Percentiles rank a stretch among this genome's conserved stretches.
Evolutionary conservation across 2,797 vertebrate species (phyloP).

Genomic region (Neosilurus hyrtlii): DNA sequence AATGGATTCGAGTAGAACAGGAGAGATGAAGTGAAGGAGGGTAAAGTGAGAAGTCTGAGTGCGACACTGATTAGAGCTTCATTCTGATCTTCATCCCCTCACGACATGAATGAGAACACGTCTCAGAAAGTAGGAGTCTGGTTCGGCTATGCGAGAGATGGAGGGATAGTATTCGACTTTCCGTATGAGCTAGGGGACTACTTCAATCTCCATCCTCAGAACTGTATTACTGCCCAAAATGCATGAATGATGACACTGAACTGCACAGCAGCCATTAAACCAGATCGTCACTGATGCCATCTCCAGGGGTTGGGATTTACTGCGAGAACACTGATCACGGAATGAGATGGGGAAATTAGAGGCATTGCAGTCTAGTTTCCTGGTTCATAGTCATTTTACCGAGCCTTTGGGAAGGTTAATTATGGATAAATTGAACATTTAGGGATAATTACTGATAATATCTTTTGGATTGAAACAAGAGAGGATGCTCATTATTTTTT

Average conservation of each 20-base stretch:
- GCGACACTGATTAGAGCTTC: constrained; percentile 16
- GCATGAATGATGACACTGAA: constrained; percentile 37
- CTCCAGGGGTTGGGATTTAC: constrained; percentile 15
- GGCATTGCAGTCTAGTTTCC: background rate
- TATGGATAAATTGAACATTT: background rate
- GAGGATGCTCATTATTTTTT: background rate
- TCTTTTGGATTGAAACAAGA: background rate
- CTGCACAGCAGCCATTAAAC: background rate
- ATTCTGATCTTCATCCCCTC: constrained; percentile 42
- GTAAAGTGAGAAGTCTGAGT: background rate
- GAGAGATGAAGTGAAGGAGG: background rate
- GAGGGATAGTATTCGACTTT: constrained; percentile 4
- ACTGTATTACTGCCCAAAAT: constrained; percentile 11
- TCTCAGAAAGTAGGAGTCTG: constrained; percentile 5
- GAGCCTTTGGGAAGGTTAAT: background rate
- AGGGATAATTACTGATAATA: background rate
- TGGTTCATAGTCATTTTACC: background rate
- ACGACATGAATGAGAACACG: background rate
- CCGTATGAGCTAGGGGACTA: constrained; percentile 26
- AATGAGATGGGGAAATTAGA: background rate
- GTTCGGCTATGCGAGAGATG: background rate
- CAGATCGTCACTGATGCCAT: background rate
- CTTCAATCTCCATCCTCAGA: constrained; percentile 28
- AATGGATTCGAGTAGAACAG: background rate
- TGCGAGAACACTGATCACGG: constrained; percentile 15